Conservation (phyloP, 1,140 invertebrate genomes). For the Euura lappo region DNA sequence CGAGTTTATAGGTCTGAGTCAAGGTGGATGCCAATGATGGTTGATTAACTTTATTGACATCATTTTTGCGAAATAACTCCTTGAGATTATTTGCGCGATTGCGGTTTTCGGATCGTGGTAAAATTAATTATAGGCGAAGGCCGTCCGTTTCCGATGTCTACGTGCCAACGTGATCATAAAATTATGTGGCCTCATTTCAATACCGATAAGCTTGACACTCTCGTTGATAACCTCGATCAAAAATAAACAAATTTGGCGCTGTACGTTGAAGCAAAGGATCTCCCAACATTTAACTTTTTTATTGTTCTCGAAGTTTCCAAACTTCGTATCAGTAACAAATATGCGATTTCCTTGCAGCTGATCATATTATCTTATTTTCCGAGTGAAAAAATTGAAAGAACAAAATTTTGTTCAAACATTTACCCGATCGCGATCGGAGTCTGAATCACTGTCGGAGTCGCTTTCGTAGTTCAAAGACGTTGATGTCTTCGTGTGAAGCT, state of each 20-base stretch:
- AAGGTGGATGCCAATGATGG: neutral
- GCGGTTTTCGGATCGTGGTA: neutral
- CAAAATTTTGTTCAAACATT: slow-evolving; percentile 17
- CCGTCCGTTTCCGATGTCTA: neutral
- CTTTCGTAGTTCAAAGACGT: slow-evolving; percentile 46
- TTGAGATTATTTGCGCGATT: neutral
- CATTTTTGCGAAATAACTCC: neutral
- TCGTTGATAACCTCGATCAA: neutral
- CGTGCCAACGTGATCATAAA: no score
- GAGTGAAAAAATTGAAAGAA: neutral
- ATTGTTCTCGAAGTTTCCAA: slow-evolving; percentile 49
- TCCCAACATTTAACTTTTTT: slow-evolving; percentile 45
- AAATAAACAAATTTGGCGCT: neutral
- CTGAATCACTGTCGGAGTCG: slow-evolving; percentile 65
- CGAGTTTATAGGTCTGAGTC: neutral
- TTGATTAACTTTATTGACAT: slow-evolving; percentile 5
- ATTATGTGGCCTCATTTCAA: neutral
- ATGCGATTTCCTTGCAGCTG: no score
- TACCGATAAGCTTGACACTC: neutral
- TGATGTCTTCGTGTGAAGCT: slow-evolving; percentile 54
- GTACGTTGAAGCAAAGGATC: neutral
- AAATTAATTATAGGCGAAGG: slow-evolving; percentile 8
- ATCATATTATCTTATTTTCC: no score
- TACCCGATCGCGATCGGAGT: slow-evolving; percentile 63
- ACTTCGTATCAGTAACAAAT: no score